These are phyloP conservation scores for Pteropus rufus DNA, from an alignment of 2,797 vertebrate genomes.

Conservation along the genomic window DNA sequence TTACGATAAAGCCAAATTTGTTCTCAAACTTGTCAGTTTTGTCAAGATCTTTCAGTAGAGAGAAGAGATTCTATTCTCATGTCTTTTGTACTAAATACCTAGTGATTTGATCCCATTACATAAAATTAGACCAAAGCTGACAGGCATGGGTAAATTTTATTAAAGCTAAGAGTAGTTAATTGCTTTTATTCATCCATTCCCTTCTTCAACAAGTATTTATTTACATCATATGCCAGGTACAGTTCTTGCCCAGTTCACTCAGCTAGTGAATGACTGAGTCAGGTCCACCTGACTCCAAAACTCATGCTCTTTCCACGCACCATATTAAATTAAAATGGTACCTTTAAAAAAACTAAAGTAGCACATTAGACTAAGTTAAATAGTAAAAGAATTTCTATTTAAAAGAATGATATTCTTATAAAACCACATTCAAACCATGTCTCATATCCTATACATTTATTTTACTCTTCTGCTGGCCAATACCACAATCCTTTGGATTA, in stretches of 20 bases:
- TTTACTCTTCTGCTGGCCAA: conserved; percentile 26
- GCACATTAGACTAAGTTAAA: not conserved
- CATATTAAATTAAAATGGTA: not conserved
- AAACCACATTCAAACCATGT: conserved; percentile 35
- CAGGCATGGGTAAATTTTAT: not conserved
- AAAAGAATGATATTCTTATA: conserved; percentile 41
- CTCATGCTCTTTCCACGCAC: not conserved
- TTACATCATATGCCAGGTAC: not conserved
- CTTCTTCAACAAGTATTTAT: not conserved
- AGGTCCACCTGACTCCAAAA: not conserved
- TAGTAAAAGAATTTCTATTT: not conserved
- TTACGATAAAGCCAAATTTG: not conserved
- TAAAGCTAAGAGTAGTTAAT: not conserved
- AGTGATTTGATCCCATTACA: not conserved
- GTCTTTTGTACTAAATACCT: not conserved
- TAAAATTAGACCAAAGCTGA: not conserved
- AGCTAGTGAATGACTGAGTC: not conserved
- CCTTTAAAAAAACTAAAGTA: not conserved
- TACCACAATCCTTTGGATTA: conserved; percentile 39
- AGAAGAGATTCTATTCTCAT: not conserved
- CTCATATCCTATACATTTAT: not conserved
- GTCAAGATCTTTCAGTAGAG: not conserved
- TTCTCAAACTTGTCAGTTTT: not conserved
- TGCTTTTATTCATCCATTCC: not conserved
- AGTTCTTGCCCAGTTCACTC: not conserved